Evolutionary conservation across 1,140 invertebrate species (phyloP).

Genomic region (Camponotus vicinus): DNA sequence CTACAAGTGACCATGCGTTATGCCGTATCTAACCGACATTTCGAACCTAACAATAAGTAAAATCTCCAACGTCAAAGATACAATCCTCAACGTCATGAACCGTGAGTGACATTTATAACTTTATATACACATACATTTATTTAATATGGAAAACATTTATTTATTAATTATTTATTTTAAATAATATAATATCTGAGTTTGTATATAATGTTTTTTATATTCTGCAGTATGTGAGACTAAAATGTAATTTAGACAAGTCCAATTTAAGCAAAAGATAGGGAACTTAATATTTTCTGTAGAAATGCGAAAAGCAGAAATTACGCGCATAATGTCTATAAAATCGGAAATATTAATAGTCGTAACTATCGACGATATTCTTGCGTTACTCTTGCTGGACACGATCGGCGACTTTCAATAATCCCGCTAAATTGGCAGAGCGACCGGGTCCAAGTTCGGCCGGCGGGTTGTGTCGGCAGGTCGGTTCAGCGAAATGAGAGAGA

Average conservation of each 20-base stretch:
- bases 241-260: not conserved
- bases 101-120: constrained; percentile 19
- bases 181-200: not conserved
- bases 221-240: not conserved
- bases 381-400: constrained; percentile 42
- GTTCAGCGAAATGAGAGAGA: constrained; percentile 74
- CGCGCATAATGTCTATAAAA: not conserved
- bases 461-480: constrained; percentile 54
- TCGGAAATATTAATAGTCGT: constrained; percentile 39
- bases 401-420: constrained; percentile 68
- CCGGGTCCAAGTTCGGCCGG: constrained; percentile 45
- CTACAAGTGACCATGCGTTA: not conserved
- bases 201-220: not conserved
- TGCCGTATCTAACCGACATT: not conserved
- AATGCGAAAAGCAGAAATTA: not conserved
- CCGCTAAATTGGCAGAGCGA: constrained; percentile 64
- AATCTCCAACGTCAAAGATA: not conserved
- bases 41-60: constrained; percentile 2
- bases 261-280: not conserved
- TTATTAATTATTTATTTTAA: not conserved
- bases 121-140: not conserved
- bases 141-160: not conserved
- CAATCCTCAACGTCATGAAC: constrained; percentile 25
- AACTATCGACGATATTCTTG: constrained; percentile 44
- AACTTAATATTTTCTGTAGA: not conserved